Evolutionary conservation across 2,888 invertebrate genomes (phyloP).

Genomic region (Malthinus seriepunctatus): DNA sequence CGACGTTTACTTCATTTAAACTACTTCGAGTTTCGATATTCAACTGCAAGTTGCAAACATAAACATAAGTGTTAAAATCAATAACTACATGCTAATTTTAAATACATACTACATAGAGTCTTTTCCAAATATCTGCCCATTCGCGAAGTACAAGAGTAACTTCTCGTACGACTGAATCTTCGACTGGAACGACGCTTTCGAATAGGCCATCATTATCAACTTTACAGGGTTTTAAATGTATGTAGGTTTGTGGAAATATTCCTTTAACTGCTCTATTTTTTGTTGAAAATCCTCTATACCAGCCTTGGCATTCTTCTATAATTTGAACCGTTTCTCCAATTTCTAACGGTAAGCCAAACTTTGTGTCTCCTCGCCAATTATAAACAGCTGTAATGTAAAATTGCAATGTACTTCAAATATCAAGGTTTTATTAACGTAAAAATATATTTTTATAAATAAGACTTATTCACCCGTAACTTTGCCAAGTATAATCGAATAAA

Average conservation of each 20-base stretch:
- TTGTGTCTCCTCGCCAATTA: slow-evolving; percentile 85
- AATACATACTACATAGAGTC: slow-evolving; percentile 80
- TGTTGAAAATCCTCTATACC: slow-evolving; percentile 87
- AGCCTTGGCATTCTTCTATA: slow-evolving; percentile 86
- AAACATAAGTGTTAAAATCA: too few relatives aligned
- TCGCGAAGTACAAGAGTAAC: slow-evolving; percentile 89
- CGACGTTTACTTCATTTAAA: too few relatives aligned
- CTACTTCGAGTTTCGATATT: too few relatives aligned
- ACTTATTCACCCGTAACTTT: neutral
- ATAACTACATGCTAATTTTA: neutral
- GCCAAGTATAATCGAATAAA: slow-evolving; percentile 48
- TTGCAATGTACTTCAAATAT: neutral
- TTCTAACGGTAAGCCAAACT: slow-evolving; percentile 79
- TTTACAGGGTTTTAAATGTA: slow-evolving; percentile 75
- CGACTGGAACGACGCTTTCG: slow-evolving; percentile 72
- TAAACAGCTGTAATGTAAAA: slow-evolving; percentile 75
- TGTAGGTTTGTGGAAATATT: slow-evolving; percentile 83
- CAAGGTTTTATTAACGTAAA: neutral
- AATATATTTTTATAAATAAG: neutral
- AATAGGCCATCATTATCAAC: slow-evolving; percentile 81
- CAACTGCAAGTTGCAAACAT: too few relatives aligned
- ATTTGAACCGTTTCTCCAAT: slow-evolving; percentile 94
- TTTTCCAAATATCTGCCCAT: slow-evolving; percentile 94
- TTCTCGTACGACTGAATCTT: slow-evolving; percentile 89
- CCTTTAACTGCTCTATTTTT: slow-evolving; percentile 69